Base-by-base conservation (phyloP, 2,888 invertebrate genomes). In the Athrips mouffetella region DNA sequence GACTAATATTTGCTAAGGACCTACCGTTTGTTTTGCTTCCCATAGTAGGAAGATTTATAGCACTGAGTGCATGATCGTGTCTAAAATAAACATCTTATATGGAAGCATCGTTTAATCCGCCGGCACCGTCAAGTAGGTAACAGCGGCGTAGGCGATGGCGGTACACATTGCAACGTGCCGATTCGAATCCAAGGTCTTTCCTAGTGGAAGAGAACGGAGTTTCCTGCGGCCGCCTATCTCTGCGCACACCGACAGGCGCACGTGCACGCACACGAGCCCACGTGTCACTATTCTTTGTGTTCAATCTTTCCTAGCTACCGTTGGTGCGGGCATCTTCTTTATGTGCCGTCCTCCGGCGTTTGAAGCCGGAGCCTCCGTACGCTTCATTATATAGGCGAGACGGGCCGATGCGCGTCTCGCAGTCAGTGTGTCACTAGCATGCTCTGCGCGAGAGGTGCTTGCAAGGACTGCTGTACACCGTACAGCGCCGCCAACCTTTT, bases 141-240 rank as follows among this genome's bases (percentile, higher is more conserved):
- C 76, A 70, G 76, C 67, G 70, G 84, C 82, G 86, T 87, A 85
- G 86, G 86, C 86, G 85, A 85, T 80, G 79, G 82, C 81, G 81
- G 83, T 85, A 84, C 76, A 81, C 85, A 83, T 85, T 86, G 86
- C 87, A 86, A 84, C 84, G 84, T 84, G 84, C 83, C 83, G 83
- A 84, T 85, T 86, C 81, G 76, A 78, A 83, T 77, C 89, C 89
- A 89, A 89, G 89, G 89, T 86, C 89, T 89, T 89, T 89, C 89
- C 89, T 89, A 81, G 86, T 89, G 88, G 87, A 89, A 89, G 89
- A 89, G 89, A 89, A 88, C 86, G 89, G 88, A 80, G 88, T 88
- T 89, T 89, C 89, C 89, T 89, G 89, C 86, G 87, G 70, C 82
- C 81, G 81, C 85, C 86, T 86, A 83, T 87, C 86, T 85, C 84